phyloP scores from a whole-genome alignment of 2,797 vertebrate genomes.

The Eospalax fontanierii region DNA sequence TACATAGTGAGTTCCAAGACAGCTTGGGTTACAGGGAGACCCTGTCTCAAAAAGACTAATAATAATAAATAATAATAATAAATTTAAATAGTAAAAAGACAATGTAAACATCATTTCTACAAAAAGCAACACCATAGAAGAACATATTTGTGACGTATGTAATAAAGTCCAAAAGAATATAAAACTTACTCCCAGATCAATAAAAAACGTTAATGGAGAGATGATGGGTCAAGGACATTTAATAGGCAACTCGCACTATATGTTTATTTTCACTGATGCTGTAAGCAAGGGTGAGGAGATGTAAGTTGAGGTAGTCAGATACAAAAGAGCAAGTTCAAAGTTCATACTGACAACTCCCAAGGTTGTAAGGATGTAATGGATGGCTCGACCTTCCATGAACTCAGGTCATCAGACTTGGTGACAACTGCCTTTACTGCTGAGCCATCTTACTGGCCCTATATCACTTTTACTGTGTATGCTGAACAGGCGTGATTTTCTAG shows the following conservation, averaged over 20 bases:
- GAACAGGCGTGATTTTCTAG: neutral
- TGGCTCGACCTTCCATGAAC: neutral
- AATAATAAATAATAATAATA: too few species aligned
- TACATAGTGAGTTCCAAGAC: too few species aligned
- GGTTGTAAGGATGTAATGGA: neutral
- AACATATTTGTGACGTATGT: neutral
- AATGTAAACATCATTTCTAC: neutral
- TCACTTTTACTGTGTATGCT: neutral
- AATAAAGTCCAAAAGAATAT: neutral
- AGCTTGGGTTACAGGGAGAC: too few species aligned
- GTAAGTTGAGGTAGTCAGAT: neutral
- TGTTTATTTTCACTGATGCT: neutral
- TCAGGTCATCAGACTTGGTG: too few species aligned
- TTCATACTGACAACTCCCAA: neutral
- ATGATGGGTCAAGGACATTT: neutral
- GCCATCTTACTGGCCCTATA: neutral
- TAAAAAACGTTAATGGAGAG: neutral
- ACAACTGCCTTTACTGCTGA: too few species aligned
- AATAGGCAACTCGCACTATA: neutral
- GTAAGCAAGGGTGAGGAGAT: neutral
- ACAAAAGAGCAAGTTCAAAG: slow-evolving; percentile 9
- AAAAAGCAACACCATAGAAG: neutral
- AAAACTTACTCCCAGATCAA: neutral
- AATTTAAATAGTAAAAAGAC: neutral
- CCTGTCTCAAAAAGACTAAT: too few species aligned